These are phyloP conservation scores for Scaptomyza tumidula DNA, from an alignment of 2,888 invertebrate genomes.

Conservation along the genomic window DNA sequence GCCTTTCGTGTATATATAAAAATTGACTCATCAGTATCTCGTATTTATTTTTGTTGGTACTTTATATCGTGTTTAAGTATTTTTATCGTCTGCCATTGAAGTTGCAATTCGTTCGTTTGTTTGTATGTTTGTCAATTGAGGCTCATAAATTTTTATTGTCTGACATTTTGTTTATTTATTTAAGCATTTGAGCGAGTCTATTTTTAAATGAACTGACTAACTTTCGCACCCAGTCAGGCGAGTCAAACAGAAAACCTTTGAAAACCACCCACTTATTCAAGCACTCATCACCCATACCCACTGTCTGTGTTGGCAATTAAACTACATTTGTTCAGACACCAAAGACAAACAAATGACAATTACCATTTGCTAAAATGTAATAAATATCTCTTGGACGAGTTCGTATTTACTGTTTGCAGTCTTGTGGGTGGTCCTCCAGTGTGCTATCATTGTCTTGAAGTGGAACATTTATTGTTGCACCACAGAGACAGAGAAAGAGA, in stretches of 20 bases:
- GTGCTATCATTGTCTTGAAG: constrained; percentile 53
- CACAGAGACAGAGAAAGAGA: constrained; percentile 19
- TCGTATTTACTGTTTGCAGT: constrained; percentile 24
- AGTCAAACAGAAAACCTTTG: neutral
- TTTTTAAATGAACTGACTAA: constrained; percentile 76
- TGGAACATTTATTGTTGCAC: constrained; percentile 64
- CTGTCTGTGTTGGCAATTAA: constrained; percentile 64
- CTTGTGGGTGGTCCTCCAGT: constrained; percentile 7
- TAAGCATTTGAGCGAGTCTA: constrained; percentile 70
- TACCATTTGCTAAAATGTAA: constrained; percentile 79
- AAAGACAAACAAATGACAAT: constrained; percentile 79
- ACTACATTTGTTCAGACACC: constrained; percentile 75
- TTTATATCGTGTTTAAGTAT: constrained; percentile 31
- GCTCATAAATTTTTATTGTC: constrained; percentile 75
- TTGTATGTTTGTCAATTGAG: constrained; percentile 66
- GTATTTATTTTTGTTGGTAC: constrained; percentile 20
- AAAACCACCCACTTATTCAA: neutral
- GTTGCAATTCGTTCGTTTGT: constrained; percentile 36
- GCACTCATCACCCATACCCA: neutral
- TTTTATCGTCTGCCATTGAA: constrained; percentile 78
- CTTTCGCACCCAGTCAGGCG: constrained; percentile 62
- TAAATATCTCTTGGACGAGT: constrained; percentile 51
- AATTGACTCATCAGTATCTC: constrained; percentile 68
- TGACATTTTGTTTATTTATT: constrained; percentile 77
- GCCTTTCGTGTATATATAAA: constrained; percentile 43